These are phyloP conservation scores for Eueremaeus valkanovi DNA, from an alignment of 2,888 invertebrate species.

Conservation along the genomic window DNA sequence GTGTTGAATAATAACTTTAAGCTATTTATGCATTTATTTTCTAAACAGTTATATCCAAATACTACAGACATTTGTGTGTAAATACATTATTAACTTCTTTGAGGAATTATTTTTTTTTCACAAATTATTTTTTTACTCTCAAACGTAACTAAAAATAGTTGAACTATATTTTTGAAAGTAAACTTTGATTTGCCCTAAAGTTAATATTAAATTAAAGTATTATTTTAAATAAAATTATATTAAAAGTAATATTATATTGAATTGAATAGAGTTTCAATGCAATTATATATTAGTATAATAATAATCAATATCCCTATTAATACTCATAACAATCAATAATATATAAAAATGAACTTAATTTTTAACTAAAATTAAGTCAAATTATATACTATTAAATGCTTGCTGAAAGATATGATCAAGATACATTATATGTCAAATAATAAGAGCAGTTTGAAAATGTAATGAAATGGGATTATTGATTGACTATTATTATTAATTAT, in stretches of 20 bases:
- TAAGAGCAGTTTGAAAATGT: too few species aligned
- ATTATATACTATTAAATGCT: conserved; percentile 8
- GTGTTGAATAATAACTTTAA: conserved; percentile 19
- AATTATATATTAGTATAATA: too few species aligned
- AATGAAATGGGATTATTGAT: too few species aligned
- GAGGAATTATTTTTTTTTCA: conserved; percentile 5
- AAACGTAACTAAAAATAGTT: conserved; percentile 14
- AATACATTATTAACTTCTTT: conserved; percentile 3
- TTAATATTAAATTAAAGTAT: neutral
- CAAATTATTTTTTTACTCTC: too few species aligned
- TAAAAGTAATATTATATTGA: too few species aligned
- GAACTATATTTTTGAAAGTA: conserved; percentile 7
- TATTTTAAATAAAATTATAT: too few species aligned
- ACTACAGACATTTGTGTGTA: neutral
- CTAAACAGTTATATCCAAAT: neutral
- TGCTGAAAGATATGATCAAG: too few species aligned
- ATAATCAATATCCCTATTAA: conserved; percentile 4
- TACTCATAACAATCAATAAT: neutral
- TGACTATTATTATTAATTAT: too few species aligned
- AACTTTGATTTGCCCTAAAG: neutral
- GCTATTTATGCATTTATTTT: neutral
- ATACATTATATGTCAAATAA: too few species aligned
- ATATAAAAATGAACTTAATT: too few species aligned
- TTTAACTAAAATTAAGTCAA: neutral
- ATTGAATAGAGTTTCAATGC: neutral